Conservation (phyloP, 2,113 vertebrate genomes). For the Scophthalmus maximus region DNA sequence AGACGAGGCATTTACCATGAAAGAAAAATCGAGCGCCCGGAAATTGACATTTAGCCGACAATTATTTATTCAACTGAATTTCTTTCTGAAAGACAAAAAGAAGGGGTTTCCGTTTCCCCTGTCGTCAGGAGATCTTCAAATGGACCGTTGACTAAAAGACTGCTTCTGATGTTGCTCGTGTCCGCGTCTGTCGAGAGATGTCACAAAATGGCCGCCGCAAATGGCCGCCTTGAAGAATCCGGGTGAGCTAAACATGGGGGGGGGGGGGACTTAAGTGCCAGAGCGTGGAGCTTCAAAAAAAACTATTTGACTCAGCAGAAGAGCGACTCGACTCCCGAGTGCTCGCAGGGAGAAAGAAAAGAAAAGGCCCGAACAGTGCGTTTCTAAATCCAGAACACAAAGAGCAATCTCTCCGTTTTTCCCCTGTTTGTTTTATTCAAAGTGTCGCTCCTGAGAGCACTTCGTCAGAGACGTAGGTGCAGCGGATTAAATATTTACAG, state of each 20-base stretch:
- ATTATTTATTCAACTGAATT: too few relatives aligned
- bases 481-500: conserved; percentile 74
- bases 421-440: conserved; percentile 80
- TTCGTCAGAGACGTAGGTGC: conserved; percentile 70
- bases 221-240: conserved; percentile 29
- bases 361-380: conserved; percentile 55
- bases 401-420: conserved; percentile 77
- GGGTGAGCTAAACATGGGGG: conserved; percentile 72
- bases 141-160: too few relatives aligned
- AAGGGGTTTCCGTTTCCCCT: too few relatives aligned
- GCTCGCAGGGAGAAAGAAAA: conserved; percentile 41
- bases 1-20: too few relatives aligned
- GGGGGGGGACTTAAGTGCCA: conserved; percentile 73
- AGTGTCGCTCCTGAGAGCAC: conserved; percentile 77
- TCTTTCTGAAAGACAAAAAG: too few relatives aligned
- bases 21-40: too few relatives aligned
- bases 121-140: too few relatives aligned
- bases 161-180: too few relatives aligned
- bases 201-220: conserved; percentile 61
- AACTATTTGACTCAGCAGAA: conserved; percentile 71
- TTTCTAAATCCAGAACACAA: conserved; percentile 82
- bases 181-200: conserved; percentile 7
- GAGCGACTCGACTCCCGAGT: conserved; percentile 61
- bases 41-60: too few relatives aligned
- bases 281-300: conserved; percentile 56